Conservation (phyloP, 2,888 invertebrate species). For the Stenurella melanura region DNA sequence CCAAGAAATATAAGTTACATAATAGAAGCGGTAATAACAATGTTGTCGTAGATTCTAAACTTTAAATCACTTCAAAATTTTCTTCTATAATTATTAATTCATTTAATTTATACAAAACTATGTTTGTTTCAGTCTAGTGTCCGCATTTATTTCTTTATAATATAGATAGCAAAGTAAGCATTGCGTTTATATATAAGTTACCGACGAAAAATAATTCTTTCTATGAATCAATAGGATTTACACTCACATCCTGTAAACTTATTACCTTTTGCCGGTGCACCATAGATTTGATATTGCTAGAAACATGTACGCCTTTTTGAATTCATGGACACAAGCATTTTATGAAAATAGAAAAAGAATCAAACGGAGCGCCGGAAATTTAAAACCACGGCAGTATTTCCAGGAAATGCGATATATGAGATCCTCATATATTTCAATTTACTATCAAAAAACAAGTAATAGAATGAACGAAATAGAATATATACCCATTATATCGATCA, state of each 20-base stretch:
- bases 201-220: no score
- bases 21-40: no score
- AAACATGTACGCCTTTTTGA: not conserved
- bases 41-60: no score
- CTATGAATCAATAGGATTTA: no score
- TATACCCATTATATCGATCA: not conserved
- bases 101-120: no score
- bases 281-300: not conserved
- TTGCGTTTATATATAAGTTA: no score
- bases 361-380: not conserved
- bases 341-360: constrained; percentile 1
- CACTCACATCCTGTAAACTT: not conserved
- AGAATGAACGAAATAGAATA: not conserved
- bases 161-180: no score
- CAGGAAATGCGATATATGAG: not conserved
- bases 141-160: no score
- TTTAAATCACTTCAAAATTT: no score
- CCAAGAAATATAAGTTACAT: no score
- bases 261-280: not conserved
- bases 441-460: not conserved
- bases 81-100: no score
- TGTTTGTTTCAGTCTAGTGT: no score
- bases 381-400: not conserved
- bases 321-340: not conserved
- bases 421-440: not conserved